Evolutionary conservation across 1,140 invertebrate species (phyloP).

Genomic region (Aradophagus sp.): DNA sequence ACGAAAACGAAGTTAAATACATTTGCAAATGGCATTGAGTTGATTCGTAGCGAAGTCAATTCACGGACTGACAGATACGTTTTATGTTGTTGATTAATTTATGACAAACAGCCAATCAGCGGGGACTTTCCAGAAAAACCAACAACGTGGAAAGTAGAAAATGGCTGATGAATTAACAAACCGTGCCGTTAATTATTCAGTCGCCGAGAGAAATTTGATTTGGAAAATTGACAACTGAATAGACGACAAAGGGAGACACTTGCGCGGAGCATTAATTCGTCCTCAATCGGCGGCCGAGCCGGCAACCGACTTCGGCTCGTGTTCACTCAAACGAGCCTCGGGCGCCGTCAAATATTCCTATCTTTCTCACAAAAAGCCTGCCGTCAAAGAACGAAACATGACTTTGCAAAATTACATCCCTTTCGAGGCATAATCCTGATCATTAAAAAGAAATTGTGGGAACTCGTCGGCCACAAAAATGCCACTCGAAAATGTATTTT

Average conservation of each 20-base stretch:
- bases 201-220: constrained; percentile 25
- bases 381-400: constrained; percentile 20
- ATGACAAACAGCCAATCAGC: background rate
- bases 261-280: constrained; percentile 26
- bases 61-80: too few species aligned
- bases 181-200: constrained; percentile 30
- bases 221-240: constrained; percentile 44
- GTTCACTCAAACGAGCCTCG: constrained; percentile 18
- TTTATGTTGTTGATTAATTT: constrained; percentile 1
- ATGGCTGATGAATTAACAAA: constrained; percentile 13
- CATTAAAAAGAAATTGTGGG: constrained; percentile 18
- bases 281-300: constrained; percentile 4
- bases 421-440: constrained; percentile 15
- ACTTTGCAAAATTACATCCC: constrained; percentile 19
- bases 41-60: too few species aligned
- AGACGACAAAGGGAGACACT: constrained; percentile 35
- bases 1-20: too few species aligned
- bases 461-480: background rate
- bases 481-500: background rate
- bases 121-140: constrained; percentile 1
- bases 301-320: constrained; percentile 26
- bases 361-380: constrained; percentile 13
- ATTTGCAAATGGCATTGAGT: too few species aligned
- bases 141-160: constrained; percentile 27
- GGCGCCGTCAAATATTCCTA: constrained; percentile 19